Base-by-base conservation (phyloP, 2,888 invertebrate genomes). In the Nudaria mundana region DNA sequence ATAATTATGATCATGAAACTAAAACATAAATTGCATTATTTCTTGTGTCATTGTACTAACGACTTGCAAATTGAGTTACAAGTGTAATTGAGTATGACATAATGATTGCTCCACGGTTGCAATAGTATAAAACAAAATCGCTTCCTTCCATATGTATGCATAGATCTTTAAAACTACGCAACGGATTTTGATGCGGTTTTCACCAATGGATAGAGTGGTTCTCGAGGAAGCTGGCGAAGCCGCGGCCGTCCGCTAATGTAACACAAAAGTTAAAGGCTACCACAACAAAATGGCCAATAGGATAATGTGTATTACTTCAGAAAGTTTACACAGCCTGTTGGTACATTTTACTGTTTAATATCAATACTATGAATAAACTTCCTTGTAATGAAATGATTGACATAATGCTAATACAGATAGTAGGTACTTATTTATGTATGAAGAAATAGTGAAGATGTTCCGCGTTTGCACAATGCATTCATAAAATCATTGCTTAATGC, bases 401-500 rank as follows among this genome's bases (percentile, higher is more conserved):
- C 31, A 13, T 24, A 26, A 30, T 32, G 28, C 28, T 14, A 18
- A 12, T 28, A 14, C 15, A n/a, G n/a, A n/a, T n/a, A n/a, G n/a
- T n/a, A n/a, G n/a, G n/a, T n/a, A 13, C 30, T 31, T 24, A 11
- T 31, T 18, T 16, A 29, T 40, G 38, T 31, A 30, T 38, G 32
- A 31, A 44, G 44, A 26, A 53, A 49, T 25, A 8, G 30, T 30
- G n/a, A n/a, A n/a, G 3, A 35, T 51, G 37, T 59, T 55, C 43
- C 60, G 39, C 50, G 46, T 44, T 36, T 40, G 50, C 33, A 55
- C 52, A 56, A 65, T 66, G 47, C 54, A 44, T 46, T 49, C 65
- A 65, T 68, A 71, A 74, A 37, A 63, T 53, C 51, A 54, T 59
- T 57, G 46, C 36, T n/a, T n/a, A n/a, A n/a, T n/a, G n/a, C n/a